Base-by-base conservation (phyloP, 1,140 invertebrate genomes). In the Dysdera silvatica region DNA sequence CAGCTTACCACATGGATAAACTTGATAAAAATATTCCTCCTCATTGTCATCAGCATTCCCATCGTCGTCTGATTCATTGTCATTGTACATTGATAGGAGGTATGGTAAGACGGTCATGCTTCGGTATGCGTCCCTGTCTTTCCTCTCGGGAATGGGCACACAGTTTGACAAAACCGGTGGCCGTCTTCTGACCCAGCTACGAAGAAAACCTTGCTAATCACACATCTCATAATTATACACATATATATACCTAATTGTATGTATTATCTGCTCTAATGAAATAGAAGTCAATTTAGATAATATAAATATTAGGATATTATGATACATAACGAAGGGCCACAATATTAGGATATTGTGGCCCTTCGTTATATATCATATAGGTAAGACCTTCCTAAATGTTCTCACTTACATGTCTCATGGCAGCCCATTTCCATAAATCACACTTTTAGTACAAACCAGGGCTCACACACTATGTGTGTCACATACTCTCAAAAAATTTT, bases 31-130 rank as follows among this genome's bases (percentile, higher is more conserved):
- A 23, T 53, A 32, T 45, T 61, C 59, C 20, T 61, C 59, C 35
- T 61, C 59, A 45, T 61, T n/a, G n/a, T n/a, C 59, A n/a, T 61
- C 59, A 47, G 12, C 35, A 4, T 61, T 51, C 47, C 24, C 6
- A 18, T 33, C 45, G 5, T 51, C 48, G n/a, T n/a, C 31, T n/a
- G 48, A 51, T 16, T 65, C 63, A 53, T 47, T 31, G n/a, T 26
- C 28, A 31, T 31, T 88, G 78, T 94, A 88, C 72, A 87, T 81
- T 71, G 90, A 85, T 68, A 90, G 84, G 67, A 96, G 78, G 78
- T 94, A 95, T 35, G 90, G 90, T 66, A 95, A 79, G 67, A 95
- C 90, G 60, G 91, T 94, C 82, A 91, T 93, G 68, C 81, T 83
- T 72, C 92, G 86, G 63, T 85, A 80, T 65, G 84, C 81, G 76